These are phyloP conservation scores for Dipodomys merriami DNA, from an alignment of 2,113 vertebrate species.

Conservation along the genomic window DNA sequence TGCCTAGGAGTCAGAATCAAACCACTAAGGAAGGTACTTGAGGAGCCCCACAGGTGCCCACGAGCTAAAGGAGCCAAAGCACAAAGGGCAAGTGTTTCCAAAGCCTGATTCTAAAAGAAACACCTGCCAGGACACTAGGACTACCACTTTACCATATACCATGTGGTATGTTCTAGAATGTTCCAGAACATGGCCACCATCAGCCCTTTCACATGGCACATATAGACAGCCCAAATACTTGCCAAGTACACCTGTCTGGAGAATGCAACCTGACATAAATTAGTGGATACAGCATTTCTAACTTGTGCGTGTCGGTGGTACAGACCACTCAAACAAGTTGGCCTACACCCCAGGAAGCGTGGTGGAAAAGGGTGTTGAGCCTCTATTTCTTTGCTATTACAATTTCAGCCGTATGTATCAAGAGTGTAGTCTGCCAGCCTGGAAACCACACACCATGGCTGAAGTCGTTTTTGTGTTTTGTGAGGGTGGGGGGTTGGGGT, in stretches of 20 bases:
- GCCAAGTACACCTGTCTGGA: neutral
- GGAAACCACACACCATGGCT: too few relatives aligned
- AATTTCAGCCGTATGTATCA: neutral
- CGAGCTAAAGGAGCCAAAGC: neutral
- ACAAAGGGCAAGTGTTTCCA: neutral
- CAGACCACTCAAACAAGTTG: neutral
- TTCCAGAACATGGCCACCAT: constrained; percentile 31
- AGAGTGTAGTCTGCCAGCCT: too few relatives aligned
- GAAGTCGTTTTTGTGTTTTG: too few relatives aligned
- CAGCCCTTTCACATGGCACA: neutral
- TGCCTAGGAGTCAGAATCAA: neutral
- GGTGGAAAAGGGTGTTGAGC: neutral
- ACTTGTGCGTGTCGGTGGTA: neutral
- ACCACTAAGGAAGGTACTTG: neutral
- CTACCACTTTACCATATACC: neutral
- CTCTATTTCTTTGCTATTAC: neutral
- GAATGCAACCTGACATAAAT: neutral
- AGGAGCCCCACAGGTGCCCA: too few relatives aligned
- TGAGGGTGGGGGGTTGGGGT: too few relatives aligned
- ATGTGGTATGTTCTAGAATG: neutral
- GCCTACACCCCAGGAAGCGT: neutral
- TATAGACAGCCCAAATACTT: neutral
- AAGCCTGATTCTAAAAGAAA: neutral
- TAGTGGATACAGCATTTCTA: neutral
- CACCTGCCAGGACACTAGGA: neutral